phyloP scores from a whole-genome alignment of 2,797 vertebrate species.

The Prunella strophiata region DNA sequence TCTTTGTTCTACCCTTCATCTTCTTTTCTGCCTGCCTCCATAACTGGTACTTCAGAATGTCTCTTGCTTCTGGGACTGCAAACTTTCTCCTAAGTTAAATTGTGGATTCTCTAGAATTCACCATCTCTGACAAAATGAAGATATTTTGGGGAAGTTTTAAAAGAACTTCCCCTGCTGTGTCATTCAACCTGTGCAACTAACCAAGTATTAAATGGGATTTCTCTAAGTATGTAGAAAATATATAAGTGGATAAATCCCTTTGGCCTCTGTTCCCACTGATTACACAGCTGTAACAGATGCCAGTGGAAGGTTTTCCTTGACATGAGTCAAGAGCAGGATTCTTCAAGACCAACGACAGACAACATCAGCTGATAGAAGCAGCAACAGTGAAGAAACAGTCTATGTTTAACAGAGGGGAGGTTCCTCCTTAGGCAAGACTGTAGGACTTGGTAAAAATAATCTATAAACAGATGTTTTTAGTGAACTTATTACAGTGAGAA shows the following conservation, averaged over 20 bases:
- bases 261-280: neutral
- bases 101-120: neutral
- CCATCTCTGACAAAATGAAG: neutral
- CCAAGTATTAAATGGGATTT: neutral
- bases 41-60: neutral
- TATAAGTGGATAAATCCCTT: neutral
- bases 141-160: neutral
- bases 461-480: neutral
- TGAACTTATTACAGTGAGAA: neutral
- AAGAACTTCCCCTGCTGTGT: neutral
- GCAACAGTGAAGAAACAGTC: neutral
- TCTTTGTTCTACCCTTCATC: neutral
- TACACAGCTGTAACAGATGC: neutral
- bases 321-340: neutral
- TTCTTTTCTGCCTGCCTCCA: neutral
- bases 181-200: neutral
- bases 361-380: neutral
- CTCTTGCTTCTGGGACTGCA: neutral
- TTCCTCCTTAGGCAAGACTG: neutral
- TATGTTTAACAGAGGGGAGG: neutral
- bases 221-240: neutral
- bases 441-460: neutral
- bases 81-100: neutral
- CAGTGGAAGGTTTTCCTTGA: neutral
- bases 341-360: neutral